Evolutionary conservation across 37 sponge, comb jelly and placozoan genomes (phyloP).

Genomic region (Chondrilla cf. caribensis): DNA sequence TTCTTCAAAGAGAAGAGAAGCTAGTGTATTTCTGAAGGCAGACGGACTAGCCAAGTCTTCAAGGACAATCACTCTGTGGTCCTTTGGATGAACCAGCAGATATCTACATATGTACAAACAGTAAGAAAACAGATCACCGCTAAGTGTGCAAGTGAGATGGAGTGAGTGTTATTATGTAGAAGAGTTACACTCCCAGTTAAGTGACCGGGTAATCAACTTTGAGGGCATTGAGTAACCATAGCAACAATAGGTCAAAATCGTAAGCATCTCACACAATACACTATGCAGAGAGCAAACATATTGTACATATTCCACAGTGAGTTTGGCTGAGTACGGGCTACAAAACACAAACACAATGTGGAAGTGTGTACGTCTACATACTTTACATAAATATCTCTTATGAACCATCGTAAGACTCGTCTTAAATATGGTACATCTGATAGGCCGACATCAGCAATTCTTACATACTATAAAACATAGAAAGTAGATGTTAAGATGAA

Average conservation of each 20-base stretch:
- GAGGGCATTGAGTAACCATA: no score
- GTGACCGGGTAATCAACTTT: background rate
- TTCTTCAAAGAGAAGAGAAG: constrained; percentile 71
- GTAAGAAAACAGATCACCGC: background rate
- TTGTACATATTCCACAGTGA: no score
- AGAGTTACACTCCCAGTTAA: background rate
- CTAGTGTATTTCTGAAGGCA: constrained; percentile 77
- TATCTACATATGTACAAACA: constrained; percentile 37
- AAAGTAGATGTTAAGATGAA: no score
- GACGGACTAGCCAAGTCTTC: constrained; percentile 76
- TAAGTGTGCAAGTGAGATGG: background rate
- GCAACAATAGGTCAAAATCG: no score
- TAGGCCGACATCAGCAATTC: background rate
- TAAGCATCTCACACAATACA: no score
- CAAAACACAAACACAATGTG: no score
- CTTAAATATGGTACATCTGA: constrained; percentile 41
- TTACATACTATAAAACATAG: constrained; percentile 16
- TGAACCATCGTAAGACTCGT: constrained; percentile 69
- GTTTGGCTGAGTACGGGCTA: no score
- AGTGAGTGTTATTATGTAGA: background rate
- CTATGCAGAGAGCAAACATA: no score
- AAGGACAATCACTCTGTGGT: constrained; percentile 75
- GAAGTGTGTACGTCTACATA: no score
- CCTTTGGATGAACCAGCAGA: constrained; percentile 75
- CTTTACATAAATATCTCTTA: constrained; percentile 68